These are phyloP conservation scores for Altica lythri DNA, from an alignment of 2,888 invertebrate genomes.

Conservation along the genomic window DNA sequence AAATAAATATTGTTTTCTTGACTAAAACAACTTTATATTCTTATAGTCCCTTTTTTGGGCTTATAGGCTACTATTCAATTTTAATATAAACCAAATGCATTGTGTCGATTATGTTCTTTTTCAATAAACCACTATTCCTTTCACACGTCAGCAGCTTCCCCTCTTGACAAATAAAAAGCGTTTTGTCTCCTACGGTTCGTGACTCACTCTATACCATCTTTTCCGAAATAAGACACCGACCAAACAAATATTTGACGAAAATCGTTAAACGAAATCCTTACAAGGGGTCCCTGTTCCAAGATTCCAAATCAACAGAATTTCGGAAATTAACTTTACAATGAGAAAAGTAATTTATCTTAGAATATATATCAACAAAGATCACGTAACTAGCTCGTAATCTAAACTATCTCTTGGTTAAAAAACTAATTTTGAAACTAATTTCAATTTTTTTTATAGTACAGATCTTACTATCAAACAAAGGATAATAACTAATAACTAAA, in stretches of 20 bases:
- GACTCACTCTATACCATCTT: constrained; percentile 23
- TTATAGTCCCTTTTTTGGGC: too few relatives aligned
- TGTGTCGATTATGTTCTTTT: too few relatives aligned
- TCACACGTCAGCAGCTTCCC: constrained; percentile 9
- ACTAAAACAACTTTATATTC: too few relatives aligned
- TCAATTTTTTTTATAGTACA: too few relatives aligned
- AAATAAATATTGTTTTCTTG: too few relatives aligned
- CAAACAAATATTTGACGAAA: constrained; percentile 39
- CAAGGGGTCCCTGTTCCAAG: constrained; percentile 19
- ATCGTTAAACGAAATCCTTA: constrained; percentile 33
- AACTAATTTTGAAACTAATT: too few relatives aligned
- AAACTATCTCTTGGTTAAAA: too few relatives aligned
- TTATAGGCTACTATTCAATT: too few relatives aligned
- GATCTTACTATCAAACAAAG: too few relatives aligned
- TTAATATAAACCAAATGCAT: too few relatives aligned
- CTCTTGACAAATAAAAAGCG: constrained; percentile 11
- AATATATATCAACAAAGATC: not conserved
- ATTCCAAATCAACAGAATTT: constrained; percentile 5
- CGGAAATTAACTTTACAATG: not conserved
- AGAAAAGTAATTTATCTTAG: not conserved
- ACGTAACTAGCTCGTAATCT: too few relatives aligned
- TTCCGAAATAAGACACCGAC: constrained; percentile 25
- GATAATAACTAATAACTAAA: too few relatives aligned
- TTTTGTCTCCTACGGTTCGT: constrained; percentile 24
- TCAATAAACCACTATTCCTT: constrained; percentile 6